A percentile compares a stretch with the other conserved stretches of the same genome.
Evolutionary conservation across 2,888 invertebrate genomes (phyloP).

Genomic region (Drosophila ustulata): DNA sequence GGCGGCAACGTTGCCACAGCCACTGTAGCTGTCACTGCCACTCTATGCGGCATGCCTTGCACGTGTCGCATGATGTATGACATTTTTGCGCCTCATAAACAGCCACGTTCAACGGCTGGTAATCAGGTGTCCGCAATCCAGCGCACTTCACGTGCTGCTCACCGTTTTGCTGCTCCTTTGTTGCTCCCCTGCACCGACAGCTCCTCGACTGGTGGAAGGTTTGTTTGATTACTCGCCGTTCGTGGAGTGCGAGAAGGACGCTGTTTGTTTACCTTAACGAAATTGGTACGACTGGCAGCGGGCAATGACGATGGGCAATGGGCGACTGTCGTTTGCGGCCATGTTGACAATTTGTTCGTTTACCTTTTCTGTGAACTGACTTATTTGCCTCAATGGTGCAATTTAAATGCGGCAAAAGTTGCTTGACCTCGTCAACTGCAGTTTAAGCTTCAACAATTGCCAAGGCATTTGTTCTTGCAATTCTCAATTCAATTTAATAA

Average conservation of each 20-base stretch:
- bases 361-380: conserved; percentile 45
- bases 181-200: conserved; percentile 38
- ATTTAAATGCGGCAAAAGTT: conserved; percentile 64
- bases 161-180: conserved; percentile 59
- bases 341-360: conserved; percentile 74
- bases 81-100: conserved; percentile 79
- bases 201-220: background rate
- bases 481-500: too few species aligned
- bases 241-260: conserved; percentile 2
- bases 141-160: conserved; percentile 37
- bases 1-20: background rate
- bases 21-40: background rate
- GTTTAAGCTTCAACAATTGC: conserved; percentile 17
- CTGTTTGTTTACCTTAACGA: conserved; percentile 70
- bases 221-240: conserved; percentile 27
- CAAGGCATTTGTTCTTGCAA: too few species aligned
- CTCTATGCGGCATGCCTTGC: conserved; percentile 7
- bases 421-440: conserved; percentile 51
- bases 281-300: conserved; percentile 61
- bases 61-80: conserved; percentile 75
- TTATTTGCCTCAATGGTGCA: conserved; percentile 68
- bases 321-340: conserved; percentile 42
- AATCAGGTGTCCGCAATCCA: conserved; percentile 62
- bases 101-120: conserved; percentile 56
- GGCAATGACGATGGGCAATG: too few species aligned